These are phyloP conservation scores for Neomorphus geoffroyi DNA, from an alignment of 2,797 vertebrate species.

Conservation along the genomic window DNA sequence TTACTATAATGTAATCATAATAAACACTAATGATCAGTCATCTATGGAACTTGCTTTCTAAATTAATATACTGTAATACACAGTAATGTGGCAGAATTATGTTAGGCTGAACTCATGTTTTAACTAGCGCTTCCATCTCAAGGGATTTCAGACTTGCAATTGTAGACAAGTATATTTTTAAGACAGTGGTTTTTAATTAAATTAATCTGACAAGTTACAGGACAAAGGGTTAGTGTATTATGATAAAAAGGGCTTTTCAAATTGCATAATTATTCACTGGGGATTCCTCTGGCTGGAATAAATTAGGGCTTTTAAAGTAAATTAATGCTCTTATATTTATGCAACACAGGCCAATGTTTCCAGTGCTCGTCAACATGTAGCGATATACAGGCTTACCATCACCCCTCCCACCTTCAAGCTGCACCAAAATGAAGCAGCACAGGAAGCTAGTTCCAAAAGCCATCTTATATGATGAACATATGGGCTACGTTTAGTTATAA, in stretches of 20 bases:
- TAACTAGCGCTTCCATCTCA: conserved; percentile 27
- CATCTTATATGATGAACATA: not conserved
- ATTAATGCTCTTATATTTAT: not conserved
- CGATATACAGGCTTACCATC: not conserved
- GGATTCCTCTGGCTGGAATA: conserved; percentile 30
- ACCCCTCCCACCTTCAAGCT: not conserved
- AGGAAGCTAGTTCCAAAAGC: not conserved
- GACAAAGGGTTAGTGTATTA: conserved; percentile 36
- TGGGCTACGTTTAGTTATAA: not conserved
- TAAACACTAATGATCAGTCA: conserved; percentile 43
- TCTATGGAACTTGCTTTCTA: conserved; percentile 30
- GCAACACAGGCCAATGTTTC: not conserved
- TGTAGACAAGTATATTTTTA: conserved; percentile 39
- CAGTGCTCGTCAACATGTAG: not conserved
- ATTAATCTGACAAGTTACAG: conserved; percentile 62
- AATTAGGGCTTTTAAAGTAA: not conserved
- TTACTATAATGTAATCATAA: conserved; percentile 5
- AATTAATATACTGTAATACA: conserved; percentile 27
- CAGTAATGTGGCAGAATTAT: conserved; percentile 40
- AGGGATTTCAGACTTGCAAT: conserved; percentile 38
- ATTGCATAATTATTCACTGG: conserved; percentile 45
- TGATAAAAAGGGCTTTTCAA: not conserved
- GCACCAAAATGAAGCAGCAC: not conserved
- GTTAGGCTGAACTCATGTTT: conserved; percentile 26
- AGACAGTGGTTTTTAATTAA: conserved; percentile 58